Evolutionary conservation across 2,888 invertebrate species (phyloP).

Genomic region (Tetragnatha montana): DNA sequence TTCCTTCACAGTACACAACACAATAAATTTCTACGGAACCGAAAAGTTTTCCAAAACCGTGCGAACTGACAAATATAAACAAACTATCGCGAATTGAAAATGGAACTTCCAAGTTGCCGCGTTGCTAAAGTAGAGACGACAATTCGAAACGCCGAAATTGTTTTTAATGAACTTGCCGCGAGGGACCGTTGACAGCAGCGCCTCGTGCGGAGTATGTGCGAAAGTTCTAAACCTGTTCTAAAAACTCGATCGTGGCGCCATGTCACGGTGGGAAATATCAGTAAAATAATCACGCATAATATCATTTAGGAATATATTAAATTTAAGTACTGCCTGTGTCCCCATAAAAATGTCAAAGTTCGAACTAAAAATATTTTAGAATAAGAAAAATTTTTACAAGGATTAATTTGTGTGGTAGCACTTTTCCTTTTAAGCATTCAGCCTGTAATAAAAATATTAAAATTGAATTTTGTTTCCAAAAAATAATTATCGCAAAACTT

Average conservation of each 20-base stretch:
- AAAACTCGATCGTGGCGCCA: conserved; percentile 39
- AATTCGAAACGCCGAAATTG: conserved; percentile 20
- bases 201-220: conserved; percentile 62
- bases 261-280: background rate
- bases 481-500: too few relatives aligned
- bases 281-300: background rate
- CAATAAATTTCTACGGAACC: background rate
- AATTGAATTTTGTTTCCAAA: too few relatives aligned
- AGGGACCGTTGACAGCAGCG: conserved; percentile 62
- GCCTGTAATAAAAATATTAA: too few relatives aligned
- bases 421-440: too few relatives aligned
- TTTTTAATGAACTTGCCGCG: conserved; percentile 65
- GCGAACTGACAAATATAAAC: conserved; percentile 24
- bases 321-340: too few relatives aligned
- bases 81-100: conserved; percentile 14
- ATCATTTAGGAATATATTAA: too few relatives aligned
- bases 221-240: conserved; percentile 8
- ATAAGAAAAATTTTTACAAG: too few relatives aligned
- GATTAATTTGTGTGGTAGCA: too few relatives aligned
- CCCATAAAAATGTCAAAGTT: too few relatives aligned
- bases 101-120: conserved; percentile 49
- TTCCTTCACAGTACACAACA: conserved; percentile 23
- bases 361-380: too few relatives aligned
- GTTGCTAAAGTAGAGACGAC: conserved; percentile 40
- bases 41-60: background rate